Percentiles rank a stretch among this genome's conserved stretches.
These are phyloP conservation scores for Microtus richardsoni DNA, from an alignment of 2,113 vertebrate species.

Conservation along the genomic window DNA sequence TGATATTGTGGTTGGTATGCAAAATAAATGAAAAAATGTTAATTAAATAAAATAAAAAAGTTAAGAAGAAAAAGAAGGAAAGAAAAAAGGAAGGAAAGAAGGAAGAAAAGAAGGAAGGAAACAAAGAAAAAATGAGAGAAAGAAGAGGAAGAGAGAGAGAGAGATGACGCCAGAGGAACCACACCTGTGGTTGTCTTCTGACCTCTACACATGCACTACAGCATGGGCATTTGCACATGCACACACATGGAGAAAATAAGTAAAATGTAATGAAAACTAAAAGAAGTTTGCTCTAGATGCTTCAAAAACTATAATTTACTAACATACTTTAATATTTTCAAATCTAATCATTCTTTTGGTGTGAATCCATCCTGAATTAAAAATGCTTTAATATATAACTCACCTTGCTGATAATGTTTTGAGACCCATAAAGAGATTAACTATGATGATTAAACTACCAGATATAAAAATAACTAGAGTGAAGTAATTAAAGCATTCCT, in stretches of 20 bases:
- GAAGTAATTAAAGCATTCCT: constrained; percentile 50
- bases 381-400: constrained; percentile 5
- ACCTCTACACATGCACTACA: neutral
- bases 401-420: constrained; percentile 15
- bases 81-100: too few relatives aligned
- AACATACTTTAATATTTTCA: constrained; percentile 44
- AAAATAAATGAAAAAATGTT: neutral
- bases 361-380: constrained; percentile 28
- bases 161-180: too few relatives aligned
- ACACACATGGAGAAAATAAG: neutral
- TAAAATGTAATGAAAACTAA: neutral
- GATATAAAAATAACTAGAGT: constrained; percentile 47
- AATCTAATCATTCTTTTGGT: constrained; percentile 29
- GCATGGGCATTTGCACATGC: neutral
- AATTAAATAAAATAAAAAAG: neutral
- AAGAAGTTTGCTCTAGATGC: neutral
- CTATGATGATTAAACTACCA: constrained; percentile 45
- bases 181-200: neutral
- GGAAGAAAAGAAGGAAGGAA: too few relatives aligned
- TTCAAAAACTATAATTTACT: constrained; percentile 35
- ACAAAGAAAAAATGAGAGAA: too few relatives aligned
- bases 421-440: constrained; percentile 55
- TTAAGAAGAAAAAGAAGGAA: neutral
- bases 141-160: too few relatives aligned
- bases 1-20: neutral